Evolutionary conservation across 2,113 vertebrate genomes (phyloP).

Genomic region (Actinemys pallida): DNA sequence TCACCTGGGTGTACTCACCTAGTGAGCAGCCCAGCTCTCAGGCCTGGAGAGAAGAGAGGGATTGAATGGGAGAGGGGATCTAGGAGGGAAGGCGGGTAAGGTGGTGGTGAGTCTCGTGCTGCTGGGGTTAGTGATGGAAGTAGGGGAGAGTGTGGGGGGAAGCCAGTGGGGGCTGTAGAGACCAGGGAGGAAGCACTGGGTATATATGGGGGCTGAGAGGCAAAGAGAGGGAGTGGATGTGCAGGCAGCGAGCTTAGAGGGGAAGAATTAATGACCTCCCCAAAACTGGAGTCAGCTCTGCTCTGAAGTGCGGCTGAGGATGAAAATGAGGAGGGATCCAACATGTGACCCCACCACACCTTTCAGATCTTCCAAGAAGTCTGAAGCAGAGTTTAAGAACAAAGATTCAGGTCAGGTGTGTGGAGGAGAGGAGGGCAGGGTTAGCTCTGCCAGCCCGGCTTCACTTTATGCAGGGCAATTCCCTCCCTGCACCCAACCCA

Average conservation of each 20-base stretch:
- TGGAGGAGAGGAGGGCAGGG: neutral
- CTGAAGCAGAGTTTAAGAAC: neutral
- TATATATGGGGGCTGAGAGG: neutral
- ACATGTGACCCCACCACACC: neutral
- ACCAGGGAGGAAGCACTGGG: neutral
- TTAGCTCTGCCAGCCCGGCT: neutral
- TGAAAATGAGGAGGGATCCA: neutral
- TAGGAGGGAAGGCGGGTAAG: neutral
- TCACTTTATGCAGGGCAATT: neutral
- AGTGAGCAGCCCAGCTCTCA: neutral
- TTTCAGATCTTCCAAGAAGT: neutral
- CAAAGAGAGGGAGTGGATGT: neutral
- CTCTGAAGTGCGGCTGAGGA: neutral
- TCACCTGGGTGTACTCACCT: neutral
- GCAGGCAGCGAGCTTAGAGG: neutral
- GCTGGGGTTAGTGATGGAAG: neutral
- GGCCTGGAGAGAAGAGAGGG: neutral
- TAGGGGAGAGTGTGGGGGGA: neutral
- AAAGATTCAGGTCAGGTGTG: neutral
- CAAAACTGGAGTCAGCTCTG: accelerated
- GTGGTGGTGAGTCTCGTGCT: neutral
- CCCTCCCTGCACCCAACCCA: neutral
- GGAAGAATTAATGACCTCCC: neutral
- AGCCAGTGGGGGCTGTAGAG: neutral
- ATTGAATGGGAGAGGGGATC: neutral